A percentile compares a stretch with the other conserved stretches of the same genome.
Conservation (phyloP, 2,113 vertebrate species). For the Ptilorrhoa leucosticta region DNA sequence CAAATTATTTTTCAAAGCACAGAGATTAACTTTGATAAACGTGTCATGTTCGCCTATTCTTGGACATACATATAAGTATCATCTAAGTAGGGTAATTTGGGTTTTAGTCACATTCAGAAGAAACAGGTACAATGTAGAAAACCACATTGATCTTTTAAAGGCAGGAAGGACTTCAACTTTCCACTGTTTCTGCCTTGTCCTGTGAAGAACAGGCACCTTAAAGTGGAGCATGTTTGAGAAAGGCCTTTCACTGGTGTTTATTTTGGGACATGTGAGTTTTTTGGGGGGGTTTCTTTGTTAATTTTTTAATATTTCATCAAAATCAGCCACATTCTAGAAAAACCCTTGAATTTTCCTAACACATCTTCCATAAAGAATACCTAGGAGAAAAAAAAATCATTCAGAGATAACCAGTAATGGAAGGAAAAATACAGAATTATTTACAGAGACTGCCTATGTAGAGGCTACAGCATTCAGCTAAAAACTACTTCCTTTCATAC, state of each 20-base stretch:
- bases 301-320: neutral
- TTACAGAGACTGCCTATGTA: neutral
- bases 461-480: neutral
- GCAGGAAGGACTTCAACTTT: neutral
- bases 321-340: neutral
- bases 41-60: neutral
- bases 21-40: neutral
- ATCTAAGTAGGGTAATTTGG: neutral
- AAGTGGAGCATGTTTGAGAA: neutral
- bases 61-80: neutral
- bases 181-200: neutral
- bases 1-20: neutral
- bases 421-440: neutral
- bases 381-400: neutral
- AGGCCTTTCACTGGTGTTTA: neutral
- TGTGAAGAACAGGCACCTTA: neutral
- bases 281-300: rapidly evolving
- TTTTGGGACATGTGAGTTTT: neutral
- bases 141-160: neutral
- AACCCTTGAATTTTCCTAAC: neutral
- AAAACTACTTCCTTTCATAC: constrained; percentile 6
- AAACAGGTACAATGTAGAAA: neutral
- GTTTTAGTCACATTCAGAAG: neutral
- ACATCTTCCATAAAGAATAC: neutral
- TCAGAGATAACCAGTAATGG: neutral